These are phyloP conservation scores for Lynx canadensis DNA, from an alignment of 2,113 vertebrate species.

Conservation along the genomic window DNA sequence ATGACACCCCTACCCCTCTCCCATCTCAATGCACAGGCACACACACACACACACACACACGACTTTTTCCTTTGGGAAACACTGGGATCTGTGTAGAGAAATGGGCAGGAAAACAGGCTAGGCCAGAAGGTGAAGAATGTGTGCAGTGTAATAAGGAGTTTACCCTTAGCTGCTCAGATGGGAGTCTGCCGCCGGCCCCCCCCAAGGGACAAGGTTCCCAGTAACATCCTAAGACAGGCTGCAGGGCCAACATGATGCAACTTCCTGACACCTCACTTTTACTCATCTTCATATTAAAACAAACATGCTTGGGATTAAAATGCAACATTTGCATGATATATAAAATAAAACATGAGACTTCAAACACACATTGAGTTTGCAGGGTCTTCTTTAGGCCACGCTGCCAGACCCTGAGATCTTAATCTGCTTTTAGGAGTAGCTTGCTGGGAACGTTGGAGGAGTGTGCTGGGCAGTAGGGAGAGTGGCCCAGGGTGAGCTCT, in stretches of 20 bases:
- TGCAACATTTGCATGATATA: neutral
- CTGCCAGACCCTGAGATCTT: neutral
- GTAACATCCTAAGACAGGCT: neutral
- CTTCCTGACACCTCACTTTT: neutral
- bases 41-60: neutral
- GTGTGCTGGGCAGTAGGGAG: neutral
- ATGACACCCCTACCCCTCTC: neutral
- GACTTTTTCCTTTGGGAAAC: neutral
- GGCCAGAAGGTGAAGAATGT: neutral
- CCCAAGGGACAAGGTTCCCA: rapidly evolving
- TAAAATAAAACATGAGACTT: neutral
- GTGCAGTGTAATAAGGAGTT: neutral
- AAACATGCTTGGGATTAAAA: neutral
- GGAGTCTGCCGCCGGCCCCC: rapidly evolving
- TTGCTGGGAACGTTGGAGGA: neutral
- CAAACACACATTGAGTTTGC: neutral
- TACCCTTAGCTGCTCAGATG: neutral
- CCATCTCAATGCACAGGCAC: neutral
- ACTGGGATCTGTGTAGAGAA: neutral
- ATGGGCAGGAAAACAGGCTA: neutral
- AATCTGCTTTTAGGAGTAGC: neutral
- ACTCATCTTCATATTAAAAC: neutral
- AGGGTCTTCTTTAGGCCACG: neutral
- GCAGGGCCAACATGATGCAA: neutral
- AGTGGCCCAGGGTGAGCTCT: neutral